Evolutionary conservation across 2,113 vertebrate species (phyloP).

Genomic region (Varanus komodoensis): DNA sequence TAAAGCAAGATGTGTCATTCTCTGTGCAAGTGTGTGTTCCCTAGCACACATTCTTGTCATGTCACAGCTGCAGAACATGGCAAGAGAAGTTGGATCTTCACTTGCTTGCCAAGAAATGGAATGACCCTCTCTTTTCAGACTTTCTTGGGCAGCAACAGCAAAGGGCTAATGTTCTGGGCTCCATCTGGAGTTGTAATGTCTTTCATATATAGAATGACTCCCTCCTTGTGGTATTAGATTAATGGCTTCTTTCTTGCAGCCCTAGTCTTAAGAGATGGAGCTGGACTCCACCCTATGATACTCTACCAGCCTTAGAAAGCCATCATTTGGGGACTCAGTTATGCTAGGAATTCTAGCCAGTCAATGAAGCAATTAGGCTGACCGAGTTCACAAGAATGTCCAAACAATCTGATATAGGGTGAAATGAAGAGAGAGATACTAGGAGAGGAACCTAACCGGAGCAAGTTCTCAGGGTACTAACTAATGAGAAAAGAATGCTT

Average conservation of each 20-base stretch:
- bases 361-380: background rate
- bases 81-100: background rate
- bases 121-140: background rate
- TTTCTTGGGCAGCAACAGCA: background rate
- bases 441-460: background rate
- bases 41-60: background rate
- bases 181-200: background rate
- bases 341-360: conserved; percentile 23
- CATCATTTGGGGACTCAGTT: conserved; percentile 3
- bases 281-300: background rate
- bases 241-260: background rate
- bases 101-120: background rate
- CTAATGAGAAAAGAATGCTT: background rate
- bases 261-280: background rate
- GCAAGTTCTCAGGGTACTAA: background rate
- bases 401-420: background rate
- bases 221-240: background rate
- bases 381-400: background rate
- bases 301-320: background rate
- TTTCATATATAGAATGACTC: background rate
- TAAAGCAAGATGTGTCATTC: background rate
- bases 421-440: background rate
- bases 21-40: background rate
- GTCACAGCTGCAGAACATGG: background rate
- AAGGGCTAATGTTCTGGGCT: background rate